Evolutionary conservation across 2,888 invertebrate species (phyloP).

Genomic region (Ceriagrion tenellum): DNA sequence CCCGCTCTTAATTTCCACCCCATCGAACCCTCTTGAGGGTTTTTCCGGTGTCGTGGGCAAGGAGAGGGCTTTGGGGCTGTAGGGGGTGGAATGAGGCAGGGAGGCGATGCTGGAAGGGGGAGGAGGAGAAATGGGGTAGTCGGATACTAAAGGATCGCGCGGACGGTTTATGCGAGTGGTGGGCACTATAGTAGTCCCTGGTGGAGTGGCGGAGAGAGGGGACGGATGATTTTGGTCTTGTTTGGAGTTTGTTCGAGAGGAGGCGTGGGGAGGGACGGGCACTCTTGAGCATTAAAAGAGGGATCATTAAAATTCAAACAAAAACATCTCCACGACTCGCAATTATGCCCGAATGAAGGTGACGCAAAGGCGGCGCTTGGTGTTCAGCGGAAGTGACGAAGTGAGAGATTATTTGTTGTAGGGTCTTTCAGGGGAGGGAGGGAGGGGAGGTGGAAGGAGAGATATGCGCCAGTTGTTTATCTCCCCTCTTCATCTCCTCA

Average conservation of each 20-base stretch:
- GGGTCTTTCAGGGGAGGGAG: background rate
- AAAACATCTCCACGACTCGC: conserved; percentile 57
- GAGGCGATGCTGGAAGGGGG: background rate
- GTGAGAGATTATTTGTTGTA: conserved; percentile 8
- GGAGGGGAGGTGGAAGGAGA: background rate
- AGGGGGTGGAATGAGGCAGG: background rate
- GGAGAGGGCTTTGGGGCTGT: background rate
- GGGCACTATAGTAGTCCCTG: background rate
- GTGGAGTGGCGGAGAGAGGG: background rate
- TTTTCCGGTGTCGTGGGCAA: conserved; percentile 18
- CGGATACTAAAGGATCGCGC: background rate
- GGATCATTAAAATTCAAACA: conserved; percentile 60
- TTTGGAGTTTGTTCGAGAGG: too few relatives aligned
- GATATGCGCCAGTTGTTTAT: background rate
- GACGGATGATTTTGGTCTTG: background rate
- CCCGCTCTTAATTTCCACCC: conserved; percentile 16
- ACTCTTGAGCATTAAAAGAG: background rate
- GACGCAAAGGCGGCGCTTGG: conserved; percentile 8
- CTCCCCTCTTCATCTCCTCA: background rate
- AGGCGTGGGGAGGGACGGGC: background rate
- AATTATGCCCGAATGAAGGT: conserved; percentile 60
- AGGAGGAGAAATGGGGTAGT: background rate
- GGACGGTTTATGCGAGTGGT: background rate
- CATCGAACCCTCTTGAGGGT: conserved; percentile 15
- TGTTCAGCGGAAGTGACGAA: conserved; percentile 22